phyloP scores from a whole-genome alignment of 2,113 vertebrate genomes.

The Gobio gobio region DNA sequence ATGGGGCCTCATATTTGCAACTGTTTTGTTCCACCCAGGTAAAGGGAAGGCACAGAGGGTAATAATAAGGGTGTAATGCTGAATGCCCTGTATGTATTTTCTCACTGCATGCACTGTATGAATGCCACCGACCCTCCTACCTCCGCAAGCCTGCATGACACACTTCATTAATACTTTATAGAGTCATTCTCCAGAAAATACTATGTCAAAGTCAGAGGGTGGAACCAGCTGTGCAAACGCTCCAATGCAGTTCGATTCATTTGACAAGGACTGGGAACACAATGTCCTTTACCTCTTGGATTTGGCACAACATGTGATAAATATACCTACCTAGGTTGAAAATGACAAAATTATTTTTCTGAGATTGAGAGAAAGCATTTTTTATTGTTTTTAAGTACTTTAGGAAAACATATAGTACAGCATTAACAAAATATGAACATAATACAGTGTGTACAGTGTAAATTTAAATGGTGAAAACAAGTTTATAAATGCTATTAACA shows the following conservation, averaged over 20 bases:
- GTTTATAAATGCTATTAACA: background rate
- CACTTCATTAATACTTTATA: constrained; percentile 64
- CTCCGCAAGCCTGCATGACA: constrained; percentile 52
- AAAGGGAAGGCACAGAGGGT: constrained; percentile 43
- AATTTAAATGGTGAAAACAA: background rate
- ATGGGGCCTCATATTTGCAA: constrained; percentile 8
- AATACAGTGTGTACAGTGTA: background rate
- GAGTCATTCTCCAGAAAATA: constrained; percentile 60
- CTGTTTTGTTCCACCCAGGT: constrained; percentile 40
- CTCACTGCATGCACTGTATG: background rate
- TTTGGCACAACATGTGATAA: background rate
- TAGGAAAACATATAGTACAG: background rate
- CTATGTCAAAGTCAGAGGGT: constrained; percentile 59
- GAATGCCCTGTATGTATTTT: constrained; percentile 49
- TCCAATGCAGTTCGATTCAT: constrained; percentile 44
- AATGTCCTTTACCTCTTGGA: constrained; percentile 17
- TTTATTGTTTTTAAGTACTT: background rate
- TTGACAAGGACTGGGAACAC: constrained; percentile 55
- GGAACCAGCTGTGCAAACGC: constrained; percentile 55
- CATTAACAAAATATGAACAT: background rate
- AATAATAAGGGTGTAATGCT: constrained; percentile 11
- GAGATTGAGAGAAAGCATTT: background rate
- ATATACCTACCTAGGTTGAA: background rate
- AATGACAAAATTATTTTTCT: background rate
- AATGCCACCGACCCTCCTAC: constrained; percentile 43